Conservation (phyloP, 2,888 invertebrate genomes). For the Drosophila parthenogenetica region DNA sequence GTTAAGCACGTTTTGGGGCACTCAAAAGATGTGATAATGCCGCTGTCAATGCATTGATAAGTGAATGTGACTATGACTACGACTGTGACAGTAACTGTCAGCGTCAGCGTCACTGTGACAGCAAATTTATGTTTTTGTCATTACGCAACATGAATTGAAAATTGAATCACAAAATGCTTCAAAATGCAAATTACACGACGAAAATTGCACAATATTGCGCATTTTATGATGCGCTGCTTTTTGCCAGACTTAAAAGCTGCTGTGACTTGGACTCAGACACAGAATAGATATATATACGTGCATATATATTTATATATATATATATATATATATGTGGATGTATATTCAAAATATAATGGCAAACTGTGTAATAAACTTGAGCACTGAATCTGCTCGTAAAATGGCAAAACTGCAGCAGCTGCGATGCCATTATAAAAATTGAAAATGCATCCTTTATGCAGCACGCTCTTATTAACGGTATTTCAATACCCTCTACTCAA, state of each 20-base stretch:
- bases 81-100: background rate
- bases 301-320: slow-evolving; percentile 1
- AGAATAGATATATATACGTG: no score
- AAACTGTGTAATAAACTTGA: slow-evolving; percentile 45
- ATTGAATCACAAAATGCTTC: slow-evolving; percentile 27
- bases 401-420: slow-evolving; percentile 27
- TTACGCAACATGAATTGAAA: slow-evolving; percentile 19
- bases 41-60: slow-evolving; percentile 10
- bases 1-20: slow-evolving; percentile 20
- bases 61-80: background rate
- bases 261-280: background rate
- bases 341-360: slow-evolving; percentile 48
- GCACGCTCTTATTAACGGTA: slow-evolving; percentile 40
- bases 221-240: slow-evolving; percentile 14
- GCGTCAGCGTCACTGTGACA: no score
- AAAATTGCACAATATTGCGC: slow-evolving; percentile 32
- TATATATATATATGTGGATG: background rate
- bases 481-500: slow-evolving; percentile 19
- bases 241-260: background rate
- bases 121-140: slow-evolving; percentile 16
- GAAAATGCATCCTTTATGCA: slow-evolving; percentile 58
- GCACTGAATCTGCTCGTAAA: slow-evolving; percentile 32
- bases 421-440: slow-evolving; percentile 71
- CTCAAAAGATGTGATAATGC: slow-evolving; percentile 10
- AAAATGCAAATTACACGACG: slow-evolving; percentile 46